Percentiles rank a stretch among this genome's conserved stretches.
These are phyloP conservation scores for Eupsittula cactorum DNA, from an alignment of 2,113 vertebrate genomes.

Conservation along the genomic window DNA sequence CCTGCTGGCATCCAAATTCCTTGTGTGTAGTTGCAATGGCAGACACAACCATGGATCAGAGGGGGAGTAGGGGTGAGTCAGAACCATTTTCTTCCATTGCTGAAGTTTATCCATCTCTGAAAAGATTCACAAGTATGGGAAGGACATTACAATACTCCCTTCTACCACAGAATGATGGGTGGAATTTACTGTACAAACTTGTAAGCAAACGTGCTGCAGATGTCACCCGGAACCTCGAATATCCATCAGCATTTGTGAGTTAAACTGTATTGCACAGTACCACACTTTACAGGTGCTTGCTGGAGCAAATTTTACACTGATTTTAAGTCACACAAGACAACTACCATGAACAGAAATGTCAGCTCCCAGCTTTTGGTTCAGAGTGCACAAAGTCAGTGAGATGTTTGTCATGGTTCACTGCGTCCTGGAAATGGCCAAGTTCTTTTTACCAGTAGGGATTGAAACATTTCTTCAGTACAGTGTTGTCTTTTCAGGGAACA, in stretches of 20 bases:
- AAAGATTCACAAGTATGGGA: neutral
- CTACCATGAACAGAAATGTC: neutral
- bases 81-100: neutral
- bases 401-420: neutral
- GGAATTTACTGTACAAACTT: neutral
- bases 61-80: fast-evolving
- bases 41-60: neutral
- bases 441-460: neutral
- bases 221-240: neutral
- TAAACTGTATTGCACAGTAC: neutral
- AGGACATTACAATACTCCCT: neutral
- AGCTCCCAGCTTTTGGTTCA: neutral
- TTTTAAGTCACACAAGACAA: neutral
- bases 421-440: neutral
- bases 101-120: neutral
- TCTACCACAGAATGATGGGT: neutral
- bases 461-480: neutral
- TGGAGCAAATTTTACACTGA: neutral
- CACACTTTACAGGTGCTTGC: neutral
- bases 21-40: neutral
- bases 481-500: neutral
- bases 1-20: neutral
- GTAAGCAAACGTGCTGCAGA: neutral
- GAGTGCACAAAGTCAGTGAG: neutral
- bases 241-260: neutral